phyloP scores from a whole-genome alignment of 2,888 invertebrate genomes.

The Tubulanus polymorphus region DNA sequence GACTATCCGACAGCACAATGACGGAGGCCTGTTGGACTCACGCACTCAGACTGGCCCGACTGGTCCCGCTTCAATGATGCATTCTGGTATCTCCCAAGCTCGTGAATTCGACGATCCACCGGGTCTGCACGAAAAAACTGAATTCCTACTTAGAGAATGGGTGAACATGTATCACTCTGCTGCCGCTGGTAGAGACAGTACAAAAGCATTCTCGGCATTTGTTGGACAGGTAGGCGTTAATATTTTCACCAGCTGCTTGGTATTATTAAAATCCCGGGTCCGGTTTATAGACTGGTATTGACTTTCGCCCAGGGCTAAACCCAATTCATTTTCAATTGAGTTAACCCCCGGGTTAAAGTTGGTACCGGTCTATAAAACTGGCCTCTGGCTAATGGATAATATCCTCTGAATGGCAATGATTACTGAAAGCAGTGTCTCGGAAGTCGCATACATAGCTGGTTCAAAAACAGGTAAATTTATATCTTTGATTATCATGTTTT shows the following conservation, averaged over 20 bases:
- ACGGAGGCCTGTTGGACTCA: conserved; percentile 72
- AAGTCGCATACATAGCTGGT: too few species aligned
- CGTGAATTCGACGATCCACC: conserved; percentile 90
- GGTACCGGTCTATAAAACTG: too few species aligned
- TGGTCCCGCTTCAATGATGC: conserved; percentile 67
- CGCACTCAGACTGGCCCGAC: conserved; percentile 63
- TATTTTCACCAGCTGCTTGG: not conserved
- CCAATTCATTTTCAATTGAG: too few species aligned
- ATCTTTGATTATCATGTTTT: too few species aligned
- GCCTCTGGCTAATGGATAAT: too few species aligned
- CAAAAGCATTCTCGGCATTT: conserved; percentile 86
- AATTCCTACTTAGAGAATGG: conserved; percentile 92
- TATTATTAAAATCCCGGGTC: too few species aligned
- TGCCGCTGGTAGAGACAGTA: conserved; percentile 58
- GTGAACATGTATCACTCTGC: conserved; percentile 74
- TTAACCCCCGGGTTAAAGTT: too few species aligned
- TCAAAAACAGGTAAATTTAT: too few species aligned
- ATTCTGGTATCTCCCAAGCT: conserved; percentile 82
- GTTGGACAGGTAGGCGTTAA: conserved; percentile 66
- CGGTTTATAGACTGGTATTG: too few species aligned
- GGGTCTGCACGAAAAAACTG: conserved; percentile 90
- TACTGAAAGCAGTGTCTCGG: too few species aligned
- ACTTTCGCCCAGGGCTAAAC: too few species aligned
- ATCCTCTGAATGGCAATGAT: too few species aligned
- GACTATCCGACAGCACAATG: conserved; percentile 68